Conservation (phyloP, 2,797 vertebrate genomes). For the Muscicapa striata region DNA sequence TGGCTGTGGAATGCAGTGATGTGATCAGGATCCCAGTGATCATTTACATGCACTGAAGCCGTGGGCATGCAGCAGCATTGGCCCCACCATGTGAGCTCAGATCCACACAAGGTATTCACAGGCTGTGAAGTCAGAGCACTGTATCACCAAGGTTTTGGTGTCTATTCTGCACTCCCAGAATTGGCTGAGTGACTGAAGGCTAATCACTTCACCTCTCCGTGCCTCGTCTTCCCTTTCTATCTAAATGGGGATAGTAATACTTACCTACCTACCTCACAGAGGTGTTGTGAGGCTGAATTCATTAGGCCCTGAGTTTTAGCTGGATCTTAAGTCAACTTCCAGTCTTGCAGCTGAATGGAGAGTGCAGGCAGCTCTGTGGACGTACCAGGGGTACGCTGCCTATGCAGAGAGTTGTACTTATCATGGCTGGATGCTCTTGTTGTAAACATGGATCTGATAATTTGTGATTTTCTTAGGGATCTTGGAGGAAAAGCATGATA, state of each 20-base stretch:
- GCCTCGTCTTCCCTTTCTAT: conserved; percentile 46
- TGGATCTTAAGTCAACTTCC: conserved; percentile 51
- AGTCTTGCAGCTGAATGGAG: neutral
- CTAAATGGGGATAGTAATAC: conserved; percentile 44
- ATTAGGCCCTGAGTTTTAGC: conserved; percentile 45
- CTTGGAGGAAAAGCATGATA: conserved; percentile 3
- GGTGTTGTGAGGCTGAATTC: conserved; percentile 64
- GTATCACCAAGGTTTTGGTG: neutral
- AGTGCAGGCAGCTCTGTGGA: conserved; percentile 3
- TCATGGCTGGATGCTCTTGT: conserved; percentile 17
- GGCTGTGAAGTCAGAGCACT: conserved; percentile 43
- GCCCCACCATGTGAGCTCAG: neutral
- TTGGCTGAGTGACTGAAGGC: conserved; percentile 4
- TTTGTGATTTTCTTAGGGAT: neutral
- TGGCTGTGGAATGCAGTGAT: neutral
- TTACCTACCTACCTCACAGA: conserved; percentile 68
- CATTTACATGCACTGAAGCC: neutral
- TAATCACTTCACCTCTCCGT: conserved; percentile 52
- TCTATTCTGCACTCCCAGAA: conserved; percentile 30
- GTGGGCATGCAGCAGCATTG: neutral
- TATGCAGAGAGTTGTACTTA: conserved; percentile 7
- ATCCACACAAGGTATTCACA: neutral
- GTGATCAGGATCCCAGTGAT: neutral
- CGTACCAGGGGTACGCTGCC: rapidly evolving
- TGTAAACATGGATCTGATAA: neutral